These are phyloP conservation scores for Eustalomyia histrio DNA, from an alignment of 2,888 invertebrate genomes.

Conservation along the genomic window DNA sequence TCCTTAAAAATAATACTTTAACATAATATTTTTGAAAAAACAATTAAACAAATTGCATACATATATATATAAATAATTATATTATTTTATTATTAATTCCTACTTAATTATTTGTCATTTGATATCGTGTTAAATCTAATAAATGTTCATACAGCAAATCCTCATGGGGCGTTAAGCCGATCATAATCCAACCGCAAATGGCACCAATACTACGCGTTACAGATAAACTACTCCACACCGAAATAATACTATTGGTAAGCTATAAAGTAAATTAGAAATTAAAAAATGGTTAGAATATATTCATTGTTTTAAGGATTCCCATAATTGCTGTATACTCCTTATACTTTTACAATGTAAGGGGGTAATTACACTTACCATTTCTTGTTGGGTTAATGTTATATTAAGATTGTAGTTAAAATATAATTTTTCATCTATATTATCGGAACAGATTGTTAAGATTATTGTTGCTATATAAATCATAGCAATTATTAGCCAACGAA, in stretches of 20 bases:
- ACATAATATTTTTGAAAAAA: neutral
- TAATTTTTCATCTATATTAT: constrained; percentile 78
- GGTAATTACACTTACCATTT: constrained; percentile 74
- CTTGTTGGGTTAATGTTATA: constrained; percentile 76
- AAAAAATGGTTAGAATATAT: neutral
- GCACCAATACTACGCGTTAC: constrained; percentile 81
- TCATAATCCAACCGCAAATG: constrained; percentile 81
- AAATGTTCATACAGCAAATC: constrained; percentile 81
- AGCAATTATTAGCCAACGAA: constrained; percentile 79
- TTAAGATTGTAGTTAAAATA: constrained; percentile 77
- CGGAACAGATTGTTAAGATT: constrained; percentile 79
- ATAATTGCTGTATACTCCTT: neutral
- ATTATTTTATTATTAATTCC: neutral
- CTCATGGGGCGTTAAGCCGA: constrained; percentile 81
- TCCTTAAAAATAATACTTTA: no score
- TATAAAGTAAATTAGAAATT: constrained; percentile 47
- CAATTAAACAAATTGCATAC: neutral
- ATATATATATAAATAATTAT: neutral
- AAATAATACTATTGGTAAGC: constrained; percentile 80
- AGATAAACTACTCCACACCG: constrained; percentile 81
- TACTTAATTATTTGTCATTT: constrained; percentile 79
- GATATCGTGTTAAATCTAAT: constrained; percentile 78
- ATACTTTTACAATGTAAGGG: neutral
- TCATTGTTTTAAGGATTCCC: neutral
- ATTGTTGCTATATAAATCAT: constrained; percentile 80